Base-by-base conservation (phyloP, 2,113 vertebrate genomes). In the Archocentrus centrarchus region DNA sequence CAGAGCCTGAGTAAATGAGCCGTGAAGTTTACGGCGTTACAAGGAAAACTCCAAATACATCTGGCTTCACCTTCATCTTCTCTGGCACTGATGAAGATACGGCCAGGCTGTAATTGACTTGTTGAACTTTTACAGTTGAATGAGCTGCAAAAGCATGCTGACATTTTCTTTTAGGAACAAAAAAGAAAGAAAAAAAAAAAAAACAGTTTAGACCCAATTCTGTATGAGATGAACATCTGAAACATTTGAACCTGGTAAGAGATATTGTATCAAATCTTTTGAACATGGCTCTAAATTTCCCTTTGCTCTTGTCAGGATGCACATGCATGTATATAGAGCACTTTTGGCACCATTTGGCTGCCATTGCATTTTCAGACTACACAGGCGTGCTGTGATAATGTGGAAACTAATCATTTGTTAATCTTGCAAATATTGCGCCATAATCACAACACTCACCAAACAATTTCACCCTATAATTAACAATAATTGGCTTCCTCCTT, bases 381-480 rank as follows among this genome's bases (percentile, higher is more conserved):
- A 73, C 27, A 95, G 95, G 96, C 95, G 93, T 94, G 95, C 92
- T 95, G 94, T 91, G 94, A 95, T 95, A 96, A 96, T 92, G 94
- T 93, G 93, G 94, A 94, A 95, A 94, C 90, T 97, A 96, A 97
- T 97, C 96, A 96, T 96, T 96, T 96, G 96, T 97, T 98, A 97
- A 97, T 97, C 97, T 96, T 24, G 80, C 96, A 96, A 97, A 96
- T 96, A 97, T 93, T 95, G 95, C 95, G 89, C 95, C 94, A 93
- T 97, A 97, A 97, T 97, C 97, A 97, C 94, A 96, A 96, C 96
- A 97, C 96, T 96, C 97, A 95, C 96, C 96, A 96, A 97, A 97
- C 96, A 97, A 97, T 98, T 97, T 98, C 96, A 97, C 97, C 96
- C 96, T 96, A 94, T 97, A 97, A 98, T 98, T 97, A 97, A 96